Percentiles rank a stretch among this genome's conserved stretches.
Conservation (phyloP, 2,113 vertebrate species). For the Irena cyanogastra region DNA sequence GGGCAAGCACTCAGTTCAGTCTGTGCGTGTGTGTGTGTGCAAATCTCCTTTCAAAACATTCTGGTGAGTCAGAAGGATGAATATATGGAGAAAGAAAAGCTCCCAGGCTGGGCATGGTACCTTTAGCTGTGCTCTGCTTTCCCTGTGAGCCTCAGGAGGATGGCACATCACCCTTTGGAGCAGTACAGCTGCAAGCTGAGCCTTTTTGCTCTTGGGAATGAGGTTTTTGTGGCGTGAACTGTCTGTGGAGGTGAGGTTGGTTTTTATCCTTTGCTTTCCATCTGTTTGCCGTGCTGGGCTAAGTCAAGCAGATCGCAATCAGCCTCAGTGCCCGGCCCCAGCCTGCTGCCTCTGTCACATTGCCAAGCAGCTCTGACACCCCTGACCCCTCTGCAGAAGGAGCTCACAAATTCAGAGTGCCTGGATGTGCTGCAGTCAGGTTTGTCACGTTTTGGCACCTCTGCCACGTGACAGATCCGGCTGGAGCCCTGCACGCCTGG, state of each 20-base stretch:
- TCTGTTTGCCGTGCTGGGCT: background rate
- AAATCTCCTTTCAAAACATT: background rate
- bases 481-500: background rate
- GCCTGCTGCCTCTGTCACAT: background rate
- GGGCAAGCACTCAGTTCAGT: background rate
- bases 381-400: background rate
- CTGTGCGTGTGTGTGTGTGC: too few species aligned
- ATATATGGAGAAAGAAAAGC: background rate
- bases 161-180: background rate
- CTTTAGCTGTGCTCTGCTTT: background rate
- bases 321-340: background rate
- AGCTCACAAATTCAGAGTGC: background rate
- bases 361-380: background rate
- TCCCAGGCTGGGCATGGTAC: background rate
- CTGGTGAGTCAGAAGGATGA: background rate
- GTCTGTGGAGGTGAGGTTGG: background rate
- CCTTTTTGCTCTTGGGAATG: background rate
- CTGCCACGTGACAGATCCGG: background rate
- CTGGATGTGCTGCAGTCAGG: background rate
- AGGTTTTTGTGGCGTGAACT: background rate
- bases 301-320: background rate
- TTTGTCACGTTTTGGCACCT: background rate
- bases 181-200: background rate
- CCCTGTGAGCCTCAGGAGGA: background rate
- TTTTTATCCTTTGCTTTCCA: background rate